Evolutionary conservation across 1,140 invertebrate species (phyloP), one percentile per base, ranked within the genome.

Genomic region (Drosophila gunungcola): DNA sequence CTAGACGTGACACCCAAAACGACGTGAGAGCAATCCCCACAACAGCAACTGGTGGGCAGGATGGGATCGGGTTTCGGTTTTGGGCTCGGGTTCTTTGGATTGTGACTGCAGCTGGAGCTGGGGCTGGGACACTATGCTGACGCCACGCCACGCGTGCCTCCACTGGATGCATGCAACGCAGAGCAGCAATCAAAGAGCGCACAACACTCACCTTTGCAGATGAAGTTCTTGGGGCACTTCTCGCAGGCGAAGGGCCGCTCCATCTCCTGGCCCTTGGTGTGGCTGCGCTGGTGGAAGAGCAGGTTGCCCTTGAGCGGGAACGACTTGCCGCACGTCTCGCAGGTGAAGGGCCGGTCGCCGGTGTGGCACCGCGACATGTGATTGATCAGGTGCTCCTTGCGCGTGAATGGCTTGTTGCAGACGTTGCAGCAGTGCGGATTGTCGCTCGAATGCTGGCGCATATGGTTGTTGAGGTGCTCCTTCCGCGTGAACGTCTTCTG

Each of bases 171-270:
- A 49, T 79, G 65, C 43, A 52, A 62, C 69, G 60, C 68, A 46
- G 48, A 48, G 55, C 78, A 78, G 57, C 57, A 56, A 62, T 52
- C 42, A 68, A 39, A 32, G 67, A 39, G 32, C 21, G 46, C 21
- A 76, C 16, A 1, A 21, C 16, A 21, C 75, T 89, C 77, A 94
- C 98, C 97, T 94, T 99, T 99, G 92, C 98, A 96, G 93, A 98
- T 96, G 93, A 99, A 99, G 79, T 98, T 97, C 93, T 99, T 99
- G 29, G 97, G 96, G 91, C 98, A 99, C 46, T 99, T 94, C 80
- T 99, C 98, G 92, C 98, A 99, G 29, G 97, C 94, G 93, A 98
- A 99, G 0, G 98, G 98, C 61, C 98, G 93, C 89, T 98, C 97
- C 68, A 97, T 96, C 32, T 96, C 96, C 68, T 94, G 94, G 27